These are phyloP conservation scores for Pristionchus maxplancki DNA, from an alignment of 2,888 invertebrate genomes.

Conservation along the genomic window DNA sequence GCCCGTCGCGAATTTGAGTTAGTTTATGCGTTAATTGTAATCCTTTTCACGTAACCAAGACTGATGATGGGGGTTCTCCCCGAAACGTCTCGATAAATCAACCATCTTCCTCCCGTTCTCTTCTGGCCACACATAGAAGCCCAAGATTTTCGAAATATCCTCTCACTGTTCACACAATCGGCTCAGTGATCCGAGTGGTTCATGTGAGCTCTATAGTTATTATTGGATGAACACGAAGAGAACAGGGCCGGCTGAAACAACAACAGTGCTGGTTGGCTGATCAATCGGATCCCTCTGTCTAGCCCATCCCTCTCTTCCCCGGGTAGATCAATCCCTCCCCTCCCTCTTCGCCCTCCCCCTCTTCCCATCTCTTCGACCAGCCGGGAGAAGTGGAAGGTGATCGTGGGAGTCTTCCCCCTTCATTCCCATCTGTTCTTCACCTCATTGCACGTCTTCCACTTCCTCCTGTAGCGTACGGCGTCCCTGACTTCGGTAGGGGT, in stretches of 20 bases:
- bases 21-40: no score
- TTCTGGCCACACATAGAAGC: no score
- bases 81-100: no score
- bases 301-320: background rate
- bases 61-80: no score
- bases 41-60: no score
- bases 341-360: background rate
- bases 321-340: slow-evolving; percentile 12
- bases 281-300: slow-evolving; percentile 16
- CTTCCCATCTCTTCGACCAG: slow-evolving; percentile 27
- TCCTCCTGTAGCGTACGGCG: background rate
- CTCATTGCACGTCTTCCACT: background rate
- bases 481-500: background rate
- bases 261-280: slow-evolving; percentile 1
- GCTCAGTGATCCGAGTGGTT: background rate
- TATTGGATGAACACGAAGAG: background rate
- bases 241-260: background rate
- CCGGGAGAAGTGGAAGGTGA: background rate
- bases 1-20: no score
- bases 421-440: background rate
- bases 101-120: no score
- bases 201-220: background rate
- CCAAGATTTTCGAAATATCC: background rate
- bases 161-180: background rate
- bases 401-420: background rate